phyloP scores from a whole-genome alignment of 2,797 vertebrate genomes.

The Aselliscus stoliczkanus region DNA sequence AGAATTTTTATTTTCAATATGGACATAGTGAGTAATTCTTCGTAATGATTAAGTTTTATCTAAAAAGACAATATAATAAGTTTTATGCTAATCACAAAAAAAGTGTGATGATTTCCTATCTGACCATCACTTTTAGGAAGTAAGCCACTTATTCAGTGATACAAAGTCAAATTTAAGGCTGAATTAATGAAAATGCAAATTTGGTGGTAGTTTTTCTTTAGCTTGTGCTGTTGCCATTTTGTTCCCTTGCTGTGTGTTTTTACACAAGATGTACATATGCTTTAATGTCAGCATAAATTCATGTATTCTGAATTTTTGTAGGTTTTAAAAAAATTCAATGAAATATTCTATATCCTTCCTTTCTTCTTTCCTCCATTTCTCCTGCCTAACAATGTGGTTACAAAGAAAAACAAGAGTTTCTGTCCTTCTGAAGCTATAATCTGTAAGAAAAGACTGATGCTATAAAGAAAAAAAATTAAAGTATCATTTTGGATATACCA shows the following conservation, averaged over 20 bases:
- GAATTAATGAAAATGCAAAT: constrained; percentile 60
- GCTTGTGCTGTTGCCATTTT: constrained; percentile 56
- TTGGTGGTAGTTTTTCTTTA: constrained; percentile 49
- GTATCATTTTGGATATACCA: neutral
- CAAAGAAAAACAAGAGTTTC: neutral
- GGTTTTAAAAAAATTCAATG: constrained; percentile 40
- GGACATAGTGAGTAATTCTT: neutral
- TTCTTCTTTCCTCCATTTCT: neutral
- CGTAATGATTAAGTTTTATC: neutral
- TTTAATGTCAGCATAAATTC: constrained; percentile 69
- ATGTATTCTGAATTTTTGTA: constrained; percentile 38
- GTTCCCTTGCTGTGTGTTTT: constrained; percentile 38
- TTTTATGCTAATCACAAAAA: neutral
- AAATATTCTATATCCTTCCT: constrained; percentile 15
- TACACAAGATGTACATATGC: constrained; percentile 58
- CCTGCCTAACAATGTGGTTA: neutral
- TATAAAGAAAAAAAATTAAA: neutral
- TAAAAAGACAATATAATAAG: neutral
- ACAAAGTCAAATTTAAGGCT: constrained; percentile 5
- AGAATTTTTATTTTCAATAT: constrained; percentile 27
- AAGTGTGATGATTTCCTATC: neutral
- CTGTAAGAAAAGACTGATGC: neutral
- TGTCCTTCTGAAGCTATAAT: neutral
- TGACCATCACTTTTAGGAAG: neutral
- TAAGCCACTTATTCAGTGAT: neutral